phyloP scores from a whole-genome alignment of 2,113 vertebrate genomes.

The Phaetusa simplex region DNA sequence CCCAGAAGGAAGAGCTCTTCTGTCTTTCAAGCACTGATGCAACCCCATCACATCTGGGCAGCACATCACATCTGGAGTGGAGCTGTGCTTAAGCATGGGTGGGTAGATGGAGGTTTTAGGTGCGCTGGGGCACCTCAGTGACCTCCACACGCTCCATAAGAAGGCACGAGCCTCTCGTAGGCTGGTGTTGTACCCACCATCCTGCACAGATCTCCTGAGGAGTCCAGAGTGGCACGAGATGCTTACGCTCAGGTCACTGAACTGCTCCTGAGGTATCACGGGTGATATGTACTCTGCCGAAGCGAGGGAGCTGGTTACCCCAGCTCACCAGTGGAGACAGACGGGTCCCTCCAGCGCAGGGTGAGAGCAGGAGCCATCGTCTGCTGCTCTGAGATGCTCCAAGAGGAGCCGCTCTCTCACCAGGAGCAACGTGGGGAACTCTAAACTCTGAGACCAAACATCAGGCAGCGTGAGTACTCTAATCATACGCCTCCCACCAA shows the following conservation, averaged over 20 bases:
- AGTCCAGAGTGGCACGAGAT: rapidly evolving
- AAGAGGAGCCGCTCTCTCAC: not conserved
- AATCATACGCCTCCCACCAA: not conserved
- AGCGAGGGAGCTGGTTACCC: not conserved
- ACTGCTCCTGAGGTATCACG: not conserved
- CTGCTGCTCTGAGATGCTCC: not conserved
- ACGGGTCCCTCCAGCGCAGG: not conserved
- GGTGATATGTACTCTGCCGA: rapidly evolving
- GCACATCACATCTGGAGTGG: rapidly evolving
- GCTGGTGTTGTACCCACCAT: not conserved
- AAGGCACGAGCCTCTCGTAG: not conserved
- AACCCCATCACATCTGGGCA: not conserved
- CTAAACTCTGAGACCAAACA: not conserved
- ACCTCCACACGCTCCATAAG: not conserved
- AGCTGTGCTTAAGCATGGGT: not conserved
- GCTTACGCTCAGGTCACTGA: not conserved
- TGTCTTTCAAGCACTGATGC: not conserved
- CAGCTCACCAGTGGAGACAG: not conserved
- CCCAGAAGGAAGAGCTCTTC: not conserved
- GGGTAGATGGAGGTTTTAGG: not conserved
- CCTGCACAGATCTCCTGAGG: not conserved
- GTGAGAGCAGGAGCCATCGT: not conserved
- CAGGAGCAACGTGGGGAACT: rapidly evolving
- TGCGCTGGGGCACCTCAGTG: not conserved
- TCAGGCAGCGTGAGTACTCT: not conserved